Base-by-base conservation (phyloP, 2,797 vertebrate species). In the Anabas testudineus region DNA sequence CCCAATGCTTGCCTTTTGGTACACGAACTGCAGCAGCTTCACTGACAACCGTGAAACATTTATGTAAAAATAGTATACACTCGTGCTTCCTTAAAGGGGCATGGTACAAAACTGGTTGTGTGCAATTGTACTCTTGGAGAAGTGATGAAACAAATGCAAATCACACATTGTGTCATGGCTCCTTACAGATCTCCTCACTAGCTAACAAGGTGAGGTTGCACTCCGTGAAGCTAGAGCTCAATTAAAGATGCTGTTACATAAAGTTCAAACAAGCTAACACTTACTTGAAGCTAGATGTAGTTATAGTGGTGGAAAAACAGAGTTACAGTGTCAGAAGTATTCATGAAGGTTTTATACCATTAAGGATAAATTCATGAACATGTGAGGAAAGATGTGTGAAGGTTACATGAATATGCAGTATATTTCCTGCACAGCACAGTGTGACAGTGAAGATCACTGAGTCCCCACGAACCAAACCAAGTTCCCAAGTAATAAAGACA, bases 151-250 rank as follows among this genome's bases (percentile, higher is more conserved):
- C 16, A 36, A 68, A 79, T 59, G 53, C 32, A 76, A 54, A 70
- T 67, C 36, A 39, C 30, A 45, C 42, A 59, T 22, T 10, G 21
- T 57, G 61, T 43, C 36, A 24, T 8, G 57, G 34, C 47, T 66
- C 71, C 32, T 10, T 12, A 26, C 5, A 59, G 30, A 56, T 36
- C n/a, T 54, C 37, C 37, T 43, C 45, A 32, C 26, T 14, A 2
- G 24, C 26, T 76, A n/a, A 61, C 55, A 54, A 67, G 57, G 46
- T 66, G 48, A 77, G 57, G 49, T 19, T 47, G 47, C 49, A 47
- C 54, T 41, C 30, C 47, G 51, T 41, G 37, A 71, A 47, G 47
- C 39, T 59, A 51, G 43, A 60, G 18, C 49, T 22, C 43, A 67
- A 60, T 46, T 66, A 67, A 60, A 60, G 10, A 69, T 45, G n/a